Percentiles rank a stretch among this genome's conserved stretches.
phyloP scores from a whole-genome alignment of 1,140 invertebrate species.

The Pantala flavescens region DNA sequence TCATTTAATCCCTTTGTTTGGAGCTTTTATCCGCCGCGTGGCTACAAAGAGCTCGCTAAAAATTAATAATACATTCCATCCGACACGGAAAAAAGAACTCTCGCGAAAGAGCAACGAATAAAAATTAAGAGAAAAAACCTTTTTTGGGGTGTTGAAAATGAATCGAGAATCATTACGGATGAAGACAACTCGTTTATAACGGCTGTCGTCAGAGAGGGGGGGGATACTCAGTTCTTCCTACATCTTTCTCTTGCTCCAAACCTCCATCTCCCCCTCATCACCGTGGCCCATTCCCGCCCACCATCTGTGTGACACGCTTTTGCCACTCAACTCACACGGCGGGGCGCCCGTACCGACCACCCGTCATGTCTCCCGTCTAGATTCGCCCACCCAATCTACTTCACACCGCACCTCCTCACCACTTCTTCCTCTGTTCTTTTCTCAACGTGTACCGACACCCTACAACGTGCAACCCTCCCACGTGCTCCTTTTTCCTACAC shows the following conservation, averaged over 20 bases:
- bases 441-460: not conserved
- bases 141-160: not conserved
- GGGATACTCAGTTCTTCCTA: not conserved
- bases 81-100: no score
- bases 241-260: not conserved
- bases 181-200: not conserved
- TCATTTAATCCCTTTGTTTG: no score
- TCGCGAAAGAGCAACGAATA: no score
- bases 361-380: conserved; percentile 1
- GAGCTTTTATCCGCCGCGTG: no score
- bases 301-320: conserved; percentile 4
- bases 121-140: no score
- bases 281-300: not conserved
- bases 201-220: not conserved
- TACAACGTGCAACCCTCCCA: not conserved
- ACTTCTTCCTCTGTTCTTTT: not conserved
- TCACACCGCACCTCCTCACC: not conserved
- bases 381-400: not conserved
- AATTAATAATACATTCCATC: no score
- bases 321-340: not conserved
- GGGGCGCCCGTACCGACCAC: not conserved
- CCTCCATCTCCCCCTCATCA: conserved; percentile 1
- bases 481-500: no score
- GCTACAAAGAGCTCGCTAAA: no score
- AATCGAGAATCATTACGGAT: not conserved